Evolutionary conservation across 92 coral and sea anemone species (phyloP).

Genomic region (Porites divaricata): DNA sequence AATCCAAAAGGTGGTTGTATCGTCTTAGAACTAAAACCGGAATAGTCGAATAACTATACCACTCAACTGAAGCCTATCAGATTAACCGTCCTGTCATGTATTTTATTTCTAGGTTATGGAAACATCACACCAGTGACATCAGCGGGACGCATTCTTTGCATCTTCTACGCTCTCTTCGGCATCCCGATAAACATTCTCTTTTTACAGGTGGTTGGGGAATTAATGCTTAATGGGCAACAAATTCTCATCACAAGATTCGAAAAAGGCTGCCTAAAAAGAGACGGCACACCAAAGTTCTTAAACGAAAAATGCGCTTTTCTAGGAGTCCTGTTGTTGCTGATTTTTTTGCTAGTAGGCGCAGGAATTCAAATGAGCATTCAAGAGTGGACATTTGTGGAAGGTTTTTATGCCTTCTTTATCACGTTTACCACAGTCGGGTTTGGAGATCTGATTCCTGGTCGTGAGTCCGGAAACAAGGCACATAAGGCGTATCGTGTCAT

Average conservation of each 20-base stretch:
- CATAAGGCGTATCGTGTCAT: neutral
- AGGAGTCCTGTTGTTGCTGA: constrained; percentile 21
- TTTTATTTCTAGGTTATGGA: constrained; percentile 51
- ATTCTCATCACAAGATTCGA: constrained; percentile 39
- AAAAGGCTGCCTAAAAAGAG: constrained; percentile 15
- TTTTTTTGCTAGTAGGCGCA: constrained; percentile 16
- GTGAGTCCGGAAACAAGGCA: neutral
- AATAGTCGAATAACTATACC: no score
- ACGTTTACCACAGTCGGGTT: constrained; percentile 51
- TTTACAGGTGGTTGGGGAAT: constrained; percentile 41
- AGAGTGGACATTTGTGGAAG: constrained; percentile 61
- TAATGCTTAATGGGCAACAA: constrained; percentile 18
- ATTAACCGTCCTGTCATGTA: neutral
- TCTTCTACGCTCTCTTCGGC: constrained; percentile 59
- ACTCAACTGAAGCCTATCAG: neutral
- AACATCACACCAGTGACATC: constrained; percentile 59
- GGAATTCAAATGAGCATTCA: constrained; percentile 28
- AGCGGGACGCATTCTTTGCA: constrained; percentile 49
- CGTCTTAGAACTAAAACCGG: no score
- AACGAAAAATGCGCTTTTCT: constrained; percentile 30
- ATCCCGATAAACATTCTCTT: constrained; percentile 50
- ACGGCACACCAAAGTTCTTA: constrained; percentile 14
- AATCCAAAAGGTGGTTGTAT: no score
- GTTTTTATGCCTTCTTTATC: constrained; percentile 44
- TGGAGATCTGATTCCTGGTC: constrained; percentile 50